Conservation (phyloP, 2,888 invertebrate species). For the Eupsilia transversa region DNA sequence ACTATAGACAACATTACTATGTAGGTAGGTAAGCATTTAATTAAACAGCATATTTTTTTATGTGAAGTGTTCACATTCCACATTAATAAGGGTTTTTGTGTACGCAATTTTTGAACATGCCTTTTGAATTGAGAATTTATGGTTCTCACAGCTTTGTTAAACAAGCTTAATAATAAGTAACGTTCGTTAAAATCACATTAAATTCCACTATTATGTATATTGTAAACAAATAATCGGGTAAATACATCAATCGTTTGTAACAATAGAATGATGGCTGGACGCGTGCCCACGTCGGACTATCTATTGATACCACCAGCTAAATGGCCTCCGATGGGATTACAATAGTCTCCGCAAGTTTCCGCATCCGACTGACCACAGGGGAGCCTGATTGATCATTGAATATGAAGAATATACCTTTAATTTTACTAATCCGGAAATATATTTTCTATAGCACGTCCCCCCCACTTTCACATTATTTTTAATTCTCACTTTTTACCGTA, state of each 20-base stretch:
- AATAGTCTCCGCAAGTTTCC: conserved; percentile 76
- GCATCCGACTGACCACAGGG: conserved; percentile 79
- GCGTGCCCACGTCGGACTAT: conserved; percentile 71
- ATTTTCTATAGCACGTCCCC: conserved; percentile 52
- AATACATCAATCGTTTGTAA: conserved; percentile 70
- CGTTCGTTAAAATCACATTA: conserved; percentile 78
- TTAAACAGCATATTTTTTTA: not conserved
- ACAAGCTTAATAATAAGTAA: conserved; percentile 55
- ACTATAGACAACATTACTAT: not conserved
- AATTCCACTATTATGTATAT: conserved; percentile 69
- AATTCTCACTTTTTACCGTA: conserved; percentile 54
- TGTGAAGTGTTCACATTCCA: not conserved
- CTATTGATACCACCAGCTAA: conserved; percentile 71
- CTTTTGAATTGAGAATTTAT: conserved; percentile 24
- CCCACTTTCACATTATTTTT: conserved; percentile 60
- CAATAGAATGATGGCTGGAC: conserved; percentile 68
- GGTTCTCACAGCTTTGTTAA: conserved; percentile 5
- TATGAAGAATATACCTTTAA: conserved; percentile 82
- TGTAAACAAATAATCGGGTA: conserved; percentile 74
- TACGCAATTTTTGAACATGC: not conserved
- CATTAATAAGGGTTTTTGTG: not conserved
- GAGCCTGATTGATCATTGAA: conserved; percentile 82
- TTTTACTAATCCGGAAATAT: conserved; percentile 75
- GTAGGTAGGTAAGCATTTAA: not conserved
- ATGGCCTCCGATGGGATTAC: conserved; percentile 76